phyloP scores from a whole-genome alignment of 1,140 invertebrate species.

The Phortica variegata region DNA sequence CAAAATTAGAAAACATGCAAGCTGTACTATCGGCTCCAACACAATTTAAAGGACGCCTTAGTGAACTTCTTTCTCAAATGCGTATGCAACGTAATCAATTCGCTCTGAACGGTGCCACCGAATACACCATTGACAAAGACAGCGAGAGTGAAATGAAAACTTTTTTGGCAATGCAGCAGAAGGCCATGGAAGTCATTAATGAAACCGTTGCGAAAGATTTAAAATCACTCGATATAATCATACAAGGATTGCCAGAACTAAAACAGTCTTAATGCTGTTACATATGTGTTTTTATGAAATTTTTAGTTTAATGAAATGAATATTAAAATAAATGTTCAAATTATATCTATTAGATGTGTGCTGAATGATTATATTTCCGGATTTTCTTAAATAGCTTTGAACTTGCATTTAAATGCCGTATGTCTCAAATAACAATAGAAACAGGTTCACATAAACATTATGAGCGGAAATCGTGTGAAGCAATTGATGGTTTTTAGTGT shows the following conservation, averaged over 20 bases:
- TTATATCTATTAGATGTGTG: constrained; percentile 36
- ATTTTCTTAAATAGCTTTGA: constrained; percentile 35
- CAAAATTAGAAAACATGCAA: constrained; percentile 81
- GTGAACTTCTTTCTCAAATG: constrained; percentile 85
- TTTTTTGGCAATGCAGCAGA: constrained; percentile 79
- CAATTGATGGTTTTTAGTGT: too few relatives aligned
- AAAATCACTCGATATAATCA: constrained; percentile 76
- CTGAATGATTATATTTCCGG: background rate
- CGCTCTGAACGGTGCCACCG: constrained; percentile 57
- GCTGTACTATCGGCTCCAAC: constrained; percentile 86
- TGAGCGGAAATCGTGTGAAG: constrained; percentile 39
- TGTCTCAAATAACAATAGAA: constrained; percentile 35
- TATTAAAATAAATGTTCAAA: constrained; percentile 32
- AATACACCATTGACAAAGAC: constrained; percentile 63
- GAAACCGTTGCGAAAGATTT: constrained; percentile 77
- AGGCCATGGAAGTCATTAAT: constrained; percentile 79
- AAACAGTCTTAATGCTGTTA: constrained; percentile 24
- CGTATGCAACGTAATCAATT: constrained; percentile 71
- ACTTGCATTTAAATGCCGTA: constrained; percentile 48
- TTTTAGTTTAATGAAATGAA: constrained; percentile 16
- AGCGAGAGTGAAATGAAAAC: constrained; percentile 69
- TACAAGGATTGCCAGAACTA: constrained; percentile 68
- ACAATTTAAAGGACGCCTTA: constrained; percentile 88
- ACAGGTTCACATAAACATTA: constrained; percentile 44
- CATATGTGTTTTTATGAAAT: constrained; percentile 10